Percentiles rank a stretch among this genome's conserved stretches.
Conservation (phyloP, 1,140 invertebrate genomes). For the Cecropterus lyciades region DNA sequence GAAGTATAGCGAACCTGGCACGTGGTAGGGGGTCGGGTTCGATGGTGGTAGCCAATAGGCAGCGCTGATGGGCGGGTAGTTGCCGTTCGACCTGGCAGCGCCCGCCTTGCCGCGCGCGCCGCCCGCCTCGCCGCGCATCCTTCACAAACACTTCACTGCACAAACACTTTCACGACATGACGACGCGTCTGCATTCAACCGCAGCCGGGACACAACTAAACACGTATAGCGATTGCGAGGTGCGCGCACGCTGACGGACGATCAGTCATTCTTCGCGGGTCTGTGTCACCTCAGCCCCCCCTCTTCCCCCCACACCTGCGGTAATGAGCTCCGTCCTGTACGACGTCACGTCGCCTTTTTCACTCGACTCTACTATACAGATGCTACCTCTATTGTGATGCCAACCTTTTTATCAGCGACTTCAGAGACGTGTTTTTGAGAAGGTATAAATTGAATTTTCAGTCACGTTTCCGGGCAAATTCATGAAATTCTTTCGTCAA, state of each 20-base stretch:
- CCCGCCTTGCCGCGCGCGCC: conserved; percentile 72
- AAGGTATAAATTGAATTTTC: neutral
- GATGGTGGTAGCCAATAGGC: conserved; percentile 91
- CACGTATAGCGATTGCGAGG: conserved; percentile 59
- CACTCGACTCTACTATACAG: conserved; percentile 37
- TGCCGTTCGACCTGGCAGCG: conserved; percentile 65
- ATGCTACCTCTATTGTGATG: neutral
- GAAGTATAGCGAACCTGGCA: conserved; percentile 87
- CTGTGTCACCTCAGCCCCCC: conserved; percentile 64
- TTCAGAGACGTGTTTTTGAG: neutral
- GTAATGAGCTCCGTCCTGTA: conserved; percentile 69
- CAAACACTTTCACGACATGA: conserved; percentile 65
- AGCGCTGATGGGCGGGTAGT: conserved; percentile 91
- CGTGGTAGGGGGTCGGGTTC: conserved; percentile 89
- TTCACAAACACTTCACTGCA: conserved; percentile 64
- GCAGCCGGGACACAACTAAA: conserved; percentile 72
- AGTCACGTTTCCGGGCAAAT: neutral
- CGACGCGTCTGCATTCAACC: conserved; percentile 73
- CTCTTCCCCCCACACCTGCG: conserved; percentile 39
- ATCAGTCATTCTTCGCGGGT: conserved; percentile 73
- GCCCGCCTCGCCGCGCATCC: conserved; percentile 78
- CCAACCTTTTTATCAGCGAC: neutral
- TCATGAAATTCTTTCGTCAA: neutral
- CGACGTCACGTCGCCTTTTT: conserved; percentile 56
- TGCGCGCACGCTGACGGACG: conserved; percentile 75